These are phyloP conservation scores for Alethe castanea DNA, from an alignment of 2,113 vertebrate species.

Conservation along the genomic window DNA sequence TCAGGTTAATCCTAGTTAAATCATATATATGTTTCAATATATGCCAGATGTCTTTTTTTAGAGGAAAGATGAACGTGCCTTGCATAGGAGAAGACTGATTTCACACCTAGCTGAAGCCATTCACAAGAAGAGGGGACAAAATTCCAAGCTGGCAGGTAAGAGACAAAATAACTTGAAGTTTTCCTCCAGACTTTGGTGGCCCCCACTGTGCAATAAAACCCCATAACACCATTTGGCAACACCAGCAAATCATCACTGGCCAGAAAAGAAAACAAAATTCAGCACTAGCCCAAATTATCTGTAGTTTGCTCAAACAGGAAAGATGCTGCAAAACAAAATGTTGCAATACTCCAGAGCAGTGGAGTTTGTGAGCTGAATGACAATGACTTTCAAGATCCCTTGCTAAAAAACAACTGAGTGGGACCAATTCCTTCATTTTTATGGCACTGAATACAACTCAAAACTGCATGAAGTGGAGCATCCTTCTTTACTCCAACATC, in stretches of 20 bases:
- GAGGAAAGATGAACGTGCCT: neutral
- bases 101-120: neutral
- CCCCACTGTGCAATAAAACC: neutral
- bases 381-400: neutral
- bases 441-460: neutral
- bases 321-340: neutral
- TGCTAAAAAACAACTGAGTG: neutral
- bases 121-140: neutral
- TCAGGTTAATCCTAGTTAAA: conserved; percentile 54
- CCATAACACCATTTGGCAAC: neutral
- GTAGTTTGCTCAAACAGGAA: neutral
- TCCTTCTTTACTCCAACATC: neutral
- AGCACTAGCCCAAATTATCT: neutral
- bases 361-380: neutral
- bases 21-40: conserved; percentile 21
- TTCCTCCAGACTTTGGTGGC: neutral
- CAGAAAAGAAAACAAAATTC: conserved; percentile 21
- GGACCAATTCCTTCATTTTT: neutral
- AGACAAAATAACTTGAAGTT: neutral
- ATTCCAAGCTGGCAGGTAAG: neutral
- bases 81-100: neutral
- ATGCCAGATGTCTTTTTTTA: neutral
- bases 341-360: neutral
- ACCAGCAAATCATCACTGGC: neutral
- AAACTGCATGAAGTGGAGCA: neutral